Percentiles rank a stretch among this genome's conserved stretches.
Evolutionary conservation across 2,113 vertebrate species (phyloP).

Genomic region (Panurus biarmicus): DNA sequence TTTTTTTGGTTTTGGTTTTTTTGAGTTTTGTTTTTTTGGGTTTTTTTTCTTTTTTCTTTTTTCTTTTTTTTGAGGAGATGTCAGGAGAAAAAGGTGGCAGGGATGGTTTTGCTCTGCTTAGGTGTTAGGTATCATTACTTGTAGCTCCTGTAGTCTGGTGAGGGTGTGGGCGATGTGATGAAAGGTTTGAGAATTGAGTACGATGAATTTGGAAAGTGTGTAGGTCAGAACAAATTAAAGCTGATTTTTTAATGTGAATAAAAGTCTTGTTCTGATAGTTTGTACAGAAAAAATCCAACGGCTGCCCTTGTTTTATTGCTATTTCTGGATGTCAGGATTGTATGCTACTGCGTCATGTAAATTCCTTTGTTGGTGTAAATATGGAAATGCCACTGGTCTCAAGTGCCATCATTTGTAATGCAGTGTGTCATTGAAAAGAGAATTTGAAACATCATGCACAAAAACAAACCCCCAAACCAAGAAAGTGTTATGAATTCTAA

Average conservation of each 20-base stretch:
- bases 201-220: slow-evolving; percentile 72
- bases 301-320: slow-evolving; percentile 83
- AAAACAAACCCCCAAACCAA: slow-evolving; percentile 14
- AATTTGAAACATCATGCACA: slow-evolving; percentile 59
- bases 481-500: slow-evolving; percentile 69
- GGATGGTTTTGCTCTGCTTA: slow-evolving; percentile 74
- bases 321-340: slow-evolving; percentile 87
- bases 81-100: slow-evolving; percentile 64
- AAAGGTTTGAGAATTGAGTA: slow-evolving; percentile 80
- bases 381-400: slow-evolving; percentile 83
- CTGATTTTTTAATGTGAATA: slow-evolving; percentile 78
- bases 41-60: too few relatives aligned
- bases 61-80: slow-evolving; percentile 44
- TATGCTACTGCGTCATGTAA: slow-evolving; percentile 92
- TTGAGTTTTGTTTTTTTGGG: too few relatives aligned
- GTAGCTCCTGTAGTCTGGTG: slow-evolving; percentile 82
- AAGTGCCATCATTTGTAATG: slow-evolving; percentile 88
- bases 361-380: slow-evolving; percentile 95
- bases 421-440: slow-evolving; percentile 83
- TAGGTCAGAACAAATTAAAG: slow-evolving; percentile 84
- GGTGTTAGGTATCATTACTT: slow-evolving; percentile 80
- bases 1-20: too few relatives aligned
- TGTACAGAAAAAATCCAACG: slow-evolving; percentile 87
- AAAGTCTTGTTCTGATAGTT: slow-evolving; percentile 87
- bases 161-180: slow-evolving; percentile 84